Evolutionary conservation across 2,113 vertebrate genomes (phyloP), one percentile per base, ranked within the genome.

Genomic region (Nibea albiflora): DNA sequence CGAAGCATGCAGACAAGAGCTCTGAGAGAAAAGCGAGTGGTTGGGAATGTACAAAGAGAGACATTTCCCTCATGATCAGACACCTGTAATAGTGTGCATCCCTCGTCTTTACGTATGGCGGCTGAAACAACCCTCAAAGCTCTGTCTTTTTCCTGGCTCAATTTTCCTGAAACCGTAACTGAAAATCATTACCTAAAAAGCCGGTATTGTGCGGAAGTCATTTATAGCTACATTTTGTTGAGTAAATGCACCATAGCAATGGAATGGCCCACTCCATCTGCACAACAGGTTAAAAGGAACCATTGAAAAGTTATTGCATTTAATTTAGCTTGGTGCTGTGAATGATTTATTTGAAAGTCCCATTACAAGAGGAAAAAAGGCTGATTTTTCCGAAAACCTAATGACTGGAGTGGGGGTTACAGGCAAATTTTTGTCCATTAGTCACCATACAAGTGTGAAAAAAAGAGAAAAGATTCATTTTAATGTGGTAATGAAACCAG

Each of bases 141-240:
- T 28, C 28, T 61, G 47, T 76, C 52, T 63, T 57, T 73, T 57
- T 9, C 5, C 46, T 1, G 16, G 65, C 70, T 83, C 57, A 64
- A 65, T 81, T 81, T 73, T 67, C 81, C 68, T 24, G 26, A 66
- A 74, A 83, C 61, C 4, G 35, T 72, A 74, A 80, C 69, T 52
- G 65, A 77, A 88, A 80, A 78, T 86, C 85, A 88, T 90, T 81
- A 89, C 78, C 73, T 83, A 67, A 85, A 91, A 86, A 81, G 78
- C 70, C 63, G 2, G 52, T 7, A 73, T 85, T 71, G 78, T 84
- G 61, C 5, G 11, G 54, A 81, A 81, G 44, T 84, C 83, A 71
- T 85, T 87, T 81, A 78, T 80, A 80, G 64, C 68, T 66, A 73
- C 61, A 81, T 85, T 83, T 71, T 75, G 78, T 82, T 85, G 63